phyloP scores from a whole-genome alignment of 2,888 invertebrate species.

The Luperina nickerlii region DNA sequence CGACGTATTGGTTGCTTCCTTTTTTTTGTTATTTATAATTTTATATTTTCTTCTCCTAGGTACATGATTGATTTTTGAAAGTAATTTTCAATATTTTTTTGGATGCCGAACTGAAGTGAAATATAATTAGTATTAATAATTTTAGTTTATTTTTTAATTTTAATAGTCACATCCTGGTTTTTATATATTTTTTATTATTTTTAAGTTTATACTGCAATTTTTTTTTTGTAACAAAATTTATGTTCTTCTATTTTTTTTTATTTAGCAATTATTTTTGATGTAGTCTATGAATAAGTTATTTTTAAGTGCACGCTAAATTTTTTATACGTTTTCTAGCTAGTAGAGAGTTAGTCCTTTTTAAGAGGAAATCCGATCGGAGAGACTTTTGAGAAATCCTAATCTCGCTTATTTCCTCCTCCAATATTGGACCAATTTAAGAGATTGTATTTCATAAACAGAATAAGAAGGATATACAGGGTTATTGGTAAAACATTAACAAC shows the following conservation, averaged over 20 bases:
- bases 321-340: neutral
- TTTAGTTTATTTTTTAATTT: conserved; percentile 62
- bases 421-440: too few relatives aligned
- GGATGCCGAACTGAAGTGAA: conserved; percentile 65
- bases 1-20: conserved; percentile 40
- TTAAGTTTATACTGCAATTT: conserved; percentile 40
- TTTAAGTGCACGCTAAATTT: neutral
- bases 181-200: conserved; percentile 53
- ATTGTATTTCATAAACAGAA: too few relatives aligned
- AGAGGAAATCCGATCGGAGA: too few relatives aligned
- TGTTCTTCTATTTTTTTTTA: neutral
- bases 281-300: conserved; percentile 4
- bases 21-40: conserved; percentile 52
- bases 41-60: conserved; percentile 76
- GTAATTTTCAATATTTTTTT: conserved; percentile 48
- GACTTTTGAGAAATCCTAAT: too few relatives aligned
- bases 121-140: conserved; percentile 67
- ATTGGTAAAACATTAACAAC: too few relatives aligned
- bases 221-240: conserved; percentile 21
- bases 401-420: too few relatives aligned
- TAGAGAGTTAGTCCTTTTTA: too few relatives aligned
- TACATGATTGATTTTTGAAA: conserved; percentile 88
- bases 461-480: too few relatives aligned
- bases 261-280: conserved; percentile 8
- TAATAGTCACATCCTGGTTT: conserved; percentile 86